These are phyloP conservation scores for Hemibagrus guttatus DNA, from an alignment of 2,797 vertebrate species.

Conservation along the genomic window DNA sequence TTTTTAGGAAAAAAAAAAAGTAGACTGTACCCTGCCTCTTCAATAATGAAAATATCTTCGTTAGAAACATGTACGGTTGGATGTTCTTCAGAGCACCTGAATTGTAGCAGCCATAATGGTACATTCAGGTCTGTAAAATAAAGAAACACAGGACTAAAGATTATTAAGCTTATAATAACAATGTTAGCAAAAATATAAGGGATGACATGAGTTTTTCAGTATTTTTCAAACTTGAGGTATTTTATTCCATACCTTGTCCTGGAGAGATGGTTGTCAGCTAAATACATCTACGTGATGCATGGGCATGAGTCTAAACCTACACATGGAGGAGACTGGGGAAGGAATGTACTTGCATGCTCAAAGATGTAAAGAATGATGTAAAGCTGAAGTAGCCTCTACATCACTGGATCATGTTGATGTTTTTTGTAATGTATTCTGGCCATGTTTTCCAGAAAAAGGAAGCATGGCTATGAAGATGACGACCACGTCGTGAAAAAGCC, in stretches of 20 bases:
- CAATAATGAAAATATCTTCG: neutral
- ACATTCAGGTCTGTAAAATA: constrained; percentile 82
- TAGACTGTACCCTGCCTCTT: constrained; percentile 21
- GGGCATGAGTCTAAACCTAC: constrained; percentile 37
- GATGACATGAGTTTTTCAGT: neutral
- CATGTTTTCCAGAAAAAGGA: constrained; percentile 82
- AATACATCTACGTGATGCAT: constrained; percentile 19
- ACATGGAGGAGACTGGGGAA: constrained; percentile 32
- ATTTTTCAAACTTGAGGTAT: neutral
- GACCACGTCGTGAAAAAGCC: constrained; percentile 83
- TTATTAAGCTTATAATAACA: neutral
- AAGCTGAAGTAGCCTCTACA: constrained; percentile 7
- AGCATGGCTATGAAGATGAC: constrained; percentile 91
- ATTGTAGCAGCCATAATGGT: constrained; percentile 83
- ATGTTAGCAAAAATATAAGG: neutral
- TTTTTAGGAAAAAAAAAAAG: neutral
- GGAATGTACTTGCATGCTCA: constrained; percentile 35
- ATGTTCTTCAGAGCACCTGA: constrained; percentile 77
- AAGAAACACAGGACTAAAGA: constrained; percentile 49
- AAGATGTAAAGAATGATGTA: constrained; percentile 21
- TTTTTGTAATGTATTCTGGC: neutral
- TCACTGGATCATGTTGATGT: constrained; percentile 24
- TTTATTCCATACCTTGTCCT: constrained; percentile 34
- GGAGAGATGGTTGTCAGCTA: constrained; percentile 4
- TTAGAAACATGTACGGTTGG: neutral